A percentile compares a stretch with the other conserved stretches of the same genome.
Evolutionary conservation across 2,113 vertebrate species (phyloP).

Genomic region (Platysternon megacephalum): DNA sequence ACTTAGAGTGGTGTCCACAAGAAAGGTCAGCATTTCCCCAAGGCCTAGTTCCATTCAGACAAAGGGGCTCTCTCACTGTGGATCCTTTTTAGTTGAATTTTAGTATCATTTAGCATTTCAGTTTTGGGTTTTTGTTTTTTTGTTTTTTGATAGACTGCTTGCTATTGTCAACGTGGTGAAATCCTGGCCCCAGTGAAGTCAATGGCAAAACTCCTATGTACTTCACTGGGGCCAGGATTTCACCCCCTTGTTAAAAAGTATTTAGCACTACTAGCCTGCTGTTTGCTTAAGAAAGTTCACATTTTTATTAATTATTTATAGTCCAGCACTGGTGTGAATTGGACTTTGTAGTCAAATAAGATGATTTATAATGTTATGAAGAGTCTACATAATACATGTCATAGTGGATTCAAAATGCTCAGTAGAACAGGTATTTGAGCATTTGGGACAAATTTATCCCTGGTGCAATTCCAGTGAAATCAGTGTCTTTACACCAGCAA

Average conservation of each 20-base stretch:
- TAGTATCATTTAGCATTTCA: neutral
- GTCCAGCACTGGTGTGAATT: rapidly evolving
- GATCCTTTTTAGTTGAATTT: neutral
- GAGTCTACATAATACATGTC: neutral
- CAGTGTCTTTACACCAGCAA: neutral
- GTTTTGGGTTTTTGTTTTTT: neutral
- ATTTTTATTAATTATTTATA: rapidly evolving
- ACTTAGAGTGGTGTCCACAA: neutral
- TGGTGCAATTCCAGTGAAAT: neutral
- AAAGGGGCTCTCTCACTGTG: neutral
- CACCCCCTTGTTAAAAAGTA: neutral
- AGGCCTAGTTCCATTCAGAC: neutral
- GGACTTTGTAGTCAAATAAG: neutral
- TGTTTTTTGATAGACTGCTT: neutral
- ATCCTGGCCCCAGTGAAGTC: neutral
- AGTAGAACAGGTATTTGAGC: neutral
- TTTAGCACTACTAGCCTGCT: neutral
- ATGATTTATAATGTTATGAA: neutral
- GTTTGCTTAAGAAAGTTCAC: neutral
- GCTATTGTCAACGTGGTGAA: neutral
- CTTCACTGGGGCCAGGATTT: neutral
- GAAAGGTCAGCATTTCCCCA: neutral
- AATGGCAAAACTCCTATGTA: neutral
- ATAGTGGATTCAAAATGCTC: neutral
- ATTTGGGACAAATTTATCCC: neutral